Evolutionary conservation across 2,888 invertebrate species (phyloP).

Genomic region (Lapara coniferarum): DNA sequence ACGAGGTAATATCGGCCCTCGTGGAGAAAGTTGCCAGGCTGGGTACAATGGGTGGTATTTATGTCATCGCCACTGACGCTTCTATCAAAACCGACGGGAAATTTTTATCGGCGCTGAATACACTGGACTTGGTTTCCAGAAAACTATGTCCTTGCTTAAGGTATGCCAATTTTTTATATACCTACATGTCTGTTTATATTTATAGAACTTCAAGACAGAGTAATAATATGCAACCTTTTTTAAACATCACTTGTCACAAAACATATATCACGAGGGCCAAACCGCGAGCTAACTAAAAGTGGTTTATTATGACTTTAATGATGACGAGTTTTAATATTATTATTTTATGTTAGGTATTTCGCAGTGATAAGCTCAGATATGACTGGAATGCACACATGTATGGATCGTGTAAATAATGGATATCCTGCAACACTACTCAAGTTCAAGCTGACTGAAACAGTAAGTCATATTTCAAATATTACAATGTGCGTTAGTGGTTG

Average conservation of each 20-base stretch:
- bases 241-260: no score
- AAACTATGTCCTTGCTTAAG: slow-evolving; percentile 45
- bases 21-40: slow-evolving; percentile 39
- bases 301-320: no score
- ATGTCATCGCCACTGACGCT: slow-evolving; percentile 33
- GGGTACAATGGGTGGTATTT: slow-evolving; percentile 45
- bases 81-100: slow-evolving; percentile 22
- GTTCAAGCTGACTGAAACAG: background rate
- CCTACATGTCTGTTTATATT: no score
- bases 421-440: slow-evolving; percentile 41
- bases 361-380: slow-evolving; percentile 33
- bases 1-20: slow-evolving; percentile 32
- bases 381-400: slow-evolving; percentile 39
- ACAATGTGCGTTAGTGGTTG: no score
- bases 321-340: slow-evolving; percentile 6
- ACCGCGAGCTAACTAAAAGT: background rate
- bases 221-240: no score
- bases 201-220: no score
- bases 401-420: slow-evolving; percentile 35
- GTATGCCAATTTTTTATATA: no score
- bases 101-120: slow-evolving; percentile 35
- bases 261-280: no score
- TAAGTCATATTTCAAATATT: no score
- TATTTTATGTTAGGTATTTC: slow-evolving; percentile 40
- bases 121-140: slow-evolving; percentile 45